Evolutionary conservation across 2,888 invertebrate genomes (phyloP).

Genomic region (Melinaea marsaeus): DNA sequence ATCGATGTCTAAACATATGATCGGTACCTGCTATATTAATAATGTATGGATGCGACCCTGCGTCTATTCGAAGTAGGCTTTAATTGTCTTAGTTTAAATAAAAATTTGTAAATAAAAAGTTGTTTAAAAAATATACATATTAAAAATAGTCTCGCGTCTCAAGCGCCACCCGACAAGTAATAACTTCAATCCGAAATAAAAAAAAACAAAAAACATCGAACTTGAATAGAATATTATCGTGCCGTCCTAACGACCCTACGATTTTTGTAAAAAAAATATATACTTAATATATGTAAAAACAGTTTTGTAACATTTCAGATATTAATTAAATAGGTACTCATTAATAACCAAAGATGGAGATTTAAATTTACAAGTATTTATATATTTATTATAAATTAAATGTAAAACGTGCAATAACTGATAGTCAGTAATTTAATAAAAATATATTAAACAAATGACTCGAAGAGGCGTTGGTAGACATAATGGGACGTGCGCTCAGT

Average conservation of each 20-base stretch:
- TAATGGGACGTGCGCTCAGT: constrained; percentile 43
- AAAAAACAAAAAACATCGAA: constrained; percentile 66
- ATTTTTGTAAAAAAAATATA: constrained; percentile 76
- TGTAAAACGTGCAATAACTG: constrained; percentile 79
- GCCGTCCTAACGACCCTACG: constrained; percentile 78
- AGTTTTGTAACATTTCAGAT: constrained; percentile 77
- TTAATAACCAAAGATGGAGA: constrained; percentile 75
- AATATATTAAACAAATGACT: constrained; percentile 72
- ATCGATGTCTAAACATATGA: constrained; percentile 67
- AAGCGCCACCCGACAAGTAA: constrained; percentile 46
- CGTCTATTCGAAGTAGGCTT: constrained; percentile 76
- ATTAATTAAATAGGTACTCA: constrained; percentile 72
- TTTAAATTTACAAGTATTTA: constrained; percentile 77
- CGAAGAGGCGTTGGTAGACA: constrained; percentile 63
- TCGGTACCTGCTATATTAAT: constrained; percentile 73
- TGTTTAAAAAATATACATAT: constrained; percentile 47
- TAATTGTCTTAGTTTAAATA: constrained; percentile 76
- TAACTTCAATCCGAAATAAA: constrained; percentile 52
- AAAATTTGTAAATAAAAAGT: constrained; percentile 72
- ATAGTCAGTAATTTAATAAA: constrained; percentile 76
- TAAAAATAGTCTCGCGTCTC: constrained; percentile 51
- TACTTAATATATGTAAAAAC: constrained; percentile 72
- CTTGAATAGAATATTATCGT: constrained; percentile 76
- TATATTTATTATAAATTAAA: constrained; percentile 78
- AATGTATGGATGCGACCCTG: constrained; percentile 76